Base-by-base conservation (phyloP, 2,113 vertebrate genomes). In the Pelmatolapia mariae region DNA sequence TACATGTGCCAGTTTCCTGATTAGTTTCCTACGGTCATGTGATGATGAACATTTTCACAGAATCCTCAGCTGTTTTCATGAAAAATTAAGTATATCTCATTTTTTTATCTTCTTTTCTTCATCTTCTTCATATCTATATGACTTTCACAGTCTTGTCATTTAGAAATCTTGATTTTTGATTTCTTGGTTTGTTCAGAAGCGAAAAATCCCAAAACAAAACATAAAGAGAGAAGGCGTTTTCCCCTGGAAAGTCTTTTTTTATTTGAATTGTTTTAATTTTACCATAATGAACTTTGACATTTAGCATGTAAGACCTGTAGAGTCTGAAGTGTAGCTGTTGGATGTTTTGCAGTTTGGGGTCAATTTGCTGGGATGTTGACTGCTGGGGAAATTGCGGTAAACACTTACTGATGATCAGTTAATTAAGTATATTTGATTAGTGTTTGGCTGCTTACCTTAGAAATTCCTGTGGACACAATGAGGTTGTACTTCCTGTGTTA, bases 191-290 rank as follows among this genome's bases (percentile, higher is more conserved):
- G 66, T 71, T 71, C 61, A 66, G 18, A 66, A n/a, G 18, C 0
- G 0, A 12, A 36, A 66, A 66, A 66, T n/a, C 61, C 61, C 3
- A n/a, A 66, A 71, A 38, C 6, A 63, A 63, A 63, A 63, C 59
- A 36, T 1, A 63, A 63, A 19, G 3, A 43, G n/a, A 71, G 0
- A 71, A 0, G 1, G 6, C 0, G 0, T 38, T 38, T 13, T 66
- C n/a, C 5, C 0, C 12, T 71, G 6, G 29, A 9, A 63, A 36
- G 59, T 63, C 59, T 63, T 0, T 63, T 63, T 63, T 36, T 6
- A 63, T 63, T 63, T 63, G 0, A 3, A 11, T 63, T 1, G 2
- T 63, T 63, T 63, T 36, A 0, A 19, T 63, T 71, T 15, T 71
- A 24, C 1, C 5, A 1, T 16, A 9, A 24, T 43, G 12, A 4